Evolutionary conservation across 2,113 vertebrate species (phyloP).

Genomic region (Macroglossus sobrinus): DNA sequence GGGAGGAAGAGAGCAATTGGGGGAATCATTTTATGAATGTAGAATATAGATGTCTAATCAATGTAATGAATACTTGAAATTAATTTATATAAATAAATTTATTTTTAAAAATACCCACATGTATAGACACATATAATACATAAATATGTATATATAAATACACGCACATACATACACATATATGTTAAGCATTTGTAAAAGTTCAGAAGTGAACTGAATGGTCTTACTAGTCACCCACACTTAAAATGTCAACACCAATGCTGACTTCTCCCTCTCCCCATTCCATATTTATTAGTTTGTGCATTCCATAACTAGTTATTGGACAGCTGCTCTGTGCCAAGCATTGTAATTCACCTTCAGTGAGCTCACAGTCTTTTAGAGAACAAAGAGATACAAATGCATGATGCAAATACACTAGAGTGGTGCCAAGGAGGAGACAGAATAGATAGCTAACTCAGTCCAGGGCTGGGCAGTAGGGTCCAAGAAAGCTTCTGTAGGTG

Average conservation of each 20-base stretch:
- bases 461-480: too few relatives aligned
- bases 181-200: background rate
- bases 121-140: background rate
- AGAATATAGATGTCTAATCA: too few relatives aligned
- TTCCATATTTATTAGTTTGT: background rate
- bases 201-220: background rate
- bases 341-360: background rate
- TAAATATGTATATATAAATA: too few relatives aligned
- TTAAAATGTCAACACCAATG: background rate
- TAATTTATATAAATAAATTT: too few relatives aligned
- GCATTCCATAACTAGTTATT: background rate
- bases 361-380: background rate
- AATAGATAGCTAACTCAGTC: background rate
- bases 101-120: background rate
- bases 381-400: background rate
- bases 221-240: background rate
- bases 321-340: background rate
- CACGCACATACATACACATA: background rate
- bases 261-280: background rate
- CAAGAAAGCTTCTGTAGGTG: background rate
- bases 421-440: background rate
- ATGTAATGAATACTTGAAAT: too few relatives aligned
- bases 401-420: accelerated
- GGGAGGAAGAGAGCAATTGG: too few relatives aligned
- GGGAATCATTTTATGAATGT: too few relatives aligned